Conservation (phyloP, 2,113 vertebrate species). For the Stegostoma tigrinum region DNA sequence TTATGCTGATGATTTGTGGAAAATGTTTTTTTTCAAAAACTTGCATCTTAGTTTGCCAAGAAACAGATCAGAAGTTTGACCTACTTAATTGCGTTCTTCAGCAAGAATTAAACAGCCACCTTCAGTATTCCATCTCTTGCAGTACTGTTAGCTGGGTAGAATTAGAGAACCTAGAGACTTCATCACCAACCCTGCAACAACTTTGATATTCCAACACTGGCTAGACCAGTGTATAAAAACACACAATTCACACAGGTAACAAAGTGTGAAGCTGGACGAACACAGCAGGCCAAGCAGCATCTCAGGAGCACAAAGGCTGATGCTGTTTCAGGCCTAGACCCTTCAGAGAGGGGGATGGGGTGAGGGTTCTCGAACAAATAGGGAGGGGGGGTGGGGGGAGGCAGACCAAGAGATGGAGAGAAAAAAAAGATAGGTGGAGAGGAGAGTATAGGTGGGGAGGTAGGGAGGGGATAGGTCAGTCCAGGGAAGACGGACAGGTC, state of each 20-base stretch:
- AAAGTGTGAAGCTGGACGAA: no score
- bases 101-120: neutral
- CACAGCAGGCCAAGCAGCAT: no score
- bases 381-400: no score
- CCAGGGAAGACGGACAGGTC: no score
- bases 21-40: neutral
- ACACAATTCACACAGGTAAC: neutral
- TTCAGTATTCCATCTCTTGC: neutral
- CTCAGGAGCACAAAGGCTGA: no score
- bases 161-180: neutral
- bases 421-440: no score
- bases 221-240: neutral
- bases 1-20: neutral
- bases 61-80: neutral
- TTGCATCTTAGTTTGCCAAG: neutral
- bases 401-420: no score
- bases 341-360: no score
- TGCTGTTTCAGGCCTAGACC: no score
- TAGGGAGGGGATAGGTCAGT: no score
- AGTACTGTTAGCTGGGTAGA: neutral
- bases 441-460: no score
- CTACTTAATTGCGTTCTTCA: neutral
- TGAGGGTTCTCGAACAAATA: no score
- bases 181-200: neutral
- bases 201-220: neutral